Evolutionary conservation across 2,888 invertebrate species (phyloP).

Genomic region (Rhopalosiphum nymphaeae): DNA sequence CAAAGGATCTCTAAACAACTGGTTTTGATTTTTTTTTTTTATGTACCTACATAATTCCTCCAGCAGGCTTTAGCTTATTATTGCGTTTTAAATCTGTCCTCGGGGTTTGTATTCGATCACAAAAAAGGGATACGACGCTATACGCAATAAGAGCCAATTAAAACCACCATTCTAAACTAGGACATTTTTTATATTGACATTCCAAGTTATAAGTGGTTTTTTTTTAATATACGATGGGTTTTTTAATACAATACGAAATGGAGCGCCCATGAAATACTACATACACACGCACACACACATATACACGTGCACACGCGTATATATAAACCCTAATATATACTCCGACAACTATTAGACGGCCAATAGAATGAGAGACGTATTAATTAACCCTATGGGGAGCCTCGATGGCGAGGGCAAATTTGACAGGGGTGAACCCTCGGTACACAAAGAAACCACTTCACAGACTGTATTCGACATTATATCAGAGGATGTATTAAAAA

Average conservation of each 20-base stretch:
- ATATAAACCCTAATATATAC: not conserved
- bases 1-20: slow-evolving; percentile 34
- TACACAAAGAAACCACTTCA: slow-evolving; percentile 61
- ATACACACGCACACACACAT: not conserved
- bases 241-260: slow-evolving; percentile 52
- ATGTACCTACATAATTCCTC: not conserved
- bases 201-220: slow-evolving; percentile 53
- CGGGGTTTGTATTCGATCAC: slow-evolving; percentile 52
- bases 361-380: slow-evolving; percentile 64
- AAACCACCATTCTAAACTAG: slow-evolving; percentile 57
- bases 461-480: slow-evolving; percentile 60
- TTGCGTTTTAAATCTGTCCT: slow-evolving; percentile 61
- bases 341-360: slow-evolving; percentile 54
- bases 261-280: slow-evolving; percentile 50
- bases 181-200: slow-evolving; percentile 62
- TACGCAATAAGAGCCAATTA: slow-evolving; percentile 61
- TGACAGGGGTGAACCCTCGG: slow-evolving; percentile 61
- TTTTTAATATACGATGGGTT: slow-evolving; percentile 47
- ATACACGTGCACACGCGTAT: not conserved
- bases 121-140: slow-evolving; percentile 46
- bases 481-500: slow-evolving; percentile 49
- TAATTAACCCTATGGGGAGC: slow-evolving; percentile 65
- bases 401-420: slow-evolving; percentile 61
- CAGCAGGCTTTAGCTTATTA: slow-evolving; percentile 52
- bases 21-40: slow-evolving; percentile 38